phyloP scores from a whole-genome alignment of 1,140 invertebrate species.

The Anastrepha ludens region DNA sequence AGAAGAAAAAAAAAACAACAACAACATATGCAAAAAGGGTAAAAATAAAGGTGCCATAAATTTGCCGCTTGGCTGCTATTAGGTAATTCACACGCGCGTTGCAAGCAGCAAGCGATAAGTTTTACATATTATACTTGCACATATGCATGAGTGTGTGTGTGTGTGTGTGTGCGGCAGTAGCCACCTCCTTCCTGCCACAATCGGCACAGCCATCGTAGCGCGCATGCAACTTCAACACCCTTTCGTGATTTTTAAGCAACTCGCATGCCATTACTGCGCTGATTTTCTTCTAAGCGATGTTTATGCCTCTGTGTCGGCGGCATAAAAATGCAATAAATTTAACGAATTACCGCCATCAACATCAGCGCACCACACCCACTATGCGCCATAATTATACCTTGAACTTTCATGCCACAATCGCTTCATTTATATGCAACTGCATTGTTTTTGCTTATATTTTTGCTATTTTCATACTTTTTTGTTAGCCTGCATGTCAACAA shows the following conservation, averaged over 20 bases:
- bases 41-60: slow-evolving; percentile 16
- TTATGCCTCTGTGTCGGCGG: not conserved
- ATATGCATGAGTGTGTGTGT: not conserved
- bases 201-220: not conserved
- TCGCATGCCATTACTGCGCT: not conserved
- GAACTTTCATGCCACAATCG: not conserved
- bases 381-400: slow-evolving; percentile 22
- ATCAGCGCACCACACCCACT: slow-evolving; percentile 13
- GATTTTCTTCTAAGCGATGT: not conserved
- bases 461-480: not conserved
- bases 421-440: not conserved
- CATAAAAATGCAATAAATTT: slow-evolving; percentile 48
- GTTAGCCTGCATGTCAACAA: no score
- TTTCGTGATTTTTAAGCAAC: not conserved
- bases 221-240: slow-evolving; percentile 37
- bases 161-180: no score
- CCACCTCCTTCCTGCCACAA: not conserved
- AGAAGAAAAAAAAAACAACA: not conserved
- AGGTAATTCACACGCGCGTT: not conserved
- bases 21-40: not conserved
- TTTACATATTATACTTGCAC: not conserved
- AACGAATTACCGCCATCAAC: not conserved
- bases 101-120: not conserved
- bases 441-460: not conserved
- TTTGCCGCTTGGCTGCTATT: not conserved